phyloP scores from a whole-genome alignment of 2,797 vertebrate genomes.

The Microcaecilia unicolor region DNA sequence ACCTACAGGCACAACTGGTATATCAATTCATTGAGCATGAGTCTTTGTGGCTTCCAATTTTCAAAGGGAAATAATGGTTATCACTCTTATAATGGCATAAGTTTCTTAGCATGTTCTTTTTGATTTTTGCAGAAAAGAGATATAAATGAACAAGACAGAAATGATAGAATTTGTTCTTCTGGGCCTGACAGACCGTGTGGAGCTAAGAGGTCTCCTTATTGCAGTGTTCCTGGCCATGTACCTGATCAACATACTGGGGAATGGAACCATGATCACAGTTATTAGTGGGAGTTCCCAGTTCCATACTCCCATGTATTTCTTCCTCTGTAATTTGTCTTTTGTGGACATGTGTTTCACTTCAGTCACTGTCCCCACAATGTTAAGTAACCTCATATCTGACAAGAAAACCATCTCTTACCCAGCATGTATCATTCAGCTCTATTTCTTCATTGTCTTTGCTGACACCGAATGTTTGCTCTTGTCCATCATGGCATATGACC shows the following conservation, averaged over 20 bases:
- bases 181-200: slow-evolving; percentile 1
- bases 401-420: slow-evolving; percentile 4
- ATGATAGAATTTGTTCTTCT: slow-evolving; percentile 1
- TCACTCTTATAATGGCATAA: no score
- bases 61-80: no score
- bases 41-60: no score
- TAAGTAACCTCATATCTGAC: slow-evolving; percentile 8
- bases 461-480: slow-evolving; percentile 18
- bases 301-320: slow-evolving; percentile 26
- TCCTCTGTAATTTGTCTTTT: slow-evolving; percentile 19
- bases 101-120: no score
- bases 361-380: slow-evolving; percentile 11
- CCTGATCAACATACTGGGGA: slow-evolving; percentile 6
- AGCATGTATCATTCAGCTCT: slow-evolving; percentile 15
- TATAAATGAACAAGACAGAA: neutral
- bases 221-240: slow-evolving; percentile 14
- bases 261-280: slow-evolving; percentile 15
- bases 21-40: no score
- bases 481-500: slow-evolving; percentile 19
- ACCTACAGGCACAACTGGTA: no score
- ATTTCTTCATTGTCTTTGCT: slow-evolving; percentile 1
- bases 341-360: neutral
- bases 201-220: slow-evolving; percentile 11
- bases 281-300: neutral
- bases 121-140: no score